Base-by-base conservation (phyloP, 2,113 vertebrate genomes). In the Poecile atricapillus region DNA sequence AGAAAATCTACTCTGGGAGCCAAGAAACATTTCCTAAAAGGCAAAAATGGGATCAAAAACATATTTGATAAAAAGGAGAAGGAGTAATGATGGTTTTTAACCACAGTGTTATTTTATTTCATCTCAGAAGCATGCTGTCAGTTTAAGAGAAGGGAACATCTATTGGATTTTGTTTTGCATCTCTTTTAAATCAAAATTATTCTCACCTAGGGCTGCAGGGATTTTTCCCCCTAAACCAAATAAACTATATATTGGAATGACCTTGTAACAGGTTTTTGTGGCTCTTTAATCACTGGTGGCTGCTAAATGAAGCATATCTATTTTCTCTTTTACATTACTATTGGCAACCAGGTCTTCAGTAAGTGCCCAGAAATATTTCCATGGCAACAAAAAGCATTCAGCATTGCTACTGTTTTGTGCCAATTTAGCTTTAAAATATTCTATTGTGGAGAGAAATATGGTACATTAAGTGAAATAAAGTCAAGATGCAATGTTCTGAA, bases 331-430 rank as follows among this genome's bases (percentile, higher is more conserved):
- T 98, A 97, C 96, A 98, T 98, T 98, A 98, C 98, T 98, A 97
- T 96, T 98, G 97, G 98, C 97, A 98, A 98, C 97, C 97, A 97
- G 97, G 93, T 97, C 97, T 97, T 97, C 94, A 96, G 96, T 97
- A 97, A 97, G 96, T 97, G 97, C 97, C 97, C 97, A 98, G 98
- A 98, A 98, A 95, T 96, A 98, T 98, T 98, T 97, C 98, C 98
- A 98, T 98, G 98, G 98, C 97, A 98, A 98, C 98, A 98, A 97
- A 98, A 98, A 98, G 98, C 98, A 97, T 97, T 98, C 95, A 95
- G 97, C 95, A 96, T 96, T 90, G 91, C 95, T 96, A 97, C 97
- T 97, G 95, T 97, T 98, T 98, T 96, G 97, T 96, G 97, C 96
- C 97, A 98, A 98, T 98, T 97, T 98, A 98, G 96, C 96, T 97